Base-by-base conservation (phyloP, 2,113 vertebrate genomes). In the Semicossyphus pulcher region DNA sequence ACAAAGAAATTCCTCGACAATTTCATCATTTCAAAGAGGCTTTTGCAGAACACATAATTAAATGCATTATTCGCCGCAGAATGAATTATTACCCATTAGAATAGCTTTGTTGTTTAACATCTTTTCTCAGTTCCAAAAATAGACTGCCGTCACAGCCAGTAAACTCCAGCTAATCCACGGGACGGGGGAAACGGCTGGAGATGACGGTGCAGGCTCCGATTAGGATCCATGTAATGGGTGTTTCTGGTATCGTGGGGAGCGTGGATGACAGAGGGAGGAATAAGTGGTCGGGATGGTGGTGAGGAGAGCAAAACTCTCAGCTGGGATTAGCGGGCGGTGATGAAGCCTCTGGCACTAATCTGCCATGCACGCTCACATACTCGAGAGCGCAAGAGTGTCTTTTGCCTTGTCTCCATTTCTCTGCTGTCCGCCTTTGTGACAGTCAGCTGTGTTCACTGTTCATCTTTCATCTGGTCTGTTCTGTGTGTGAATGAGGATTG, bases 281-380 rank as follows among this genome's bases (percentile, higher is more conserved):
- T 78, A 81, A 82, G 54, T 66, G 70, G 72, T 72, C 71, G 28
- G 47, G 74, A 58, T 18, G 8, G 69, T 42, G 20, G 65, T 31
- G 36, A 48, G 72, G 52, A 81, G 60, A 73, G 78, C 72, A 39
- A 34, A 83, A 85, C 78, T 82, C 76, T 86, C 82, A 74, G 5
- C 54, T 84, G 69, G 82, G 88, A 92, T 89, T 92, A 91, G 53
- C 37, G 29, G 56, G 49, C 21, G 58, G 73, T 29, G 71, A 83
- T 47, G 88, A 89, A 59, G 84, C 73, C 81, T 68, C 42, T 81
- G 86, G 81, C 86, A 79, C 68, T 91, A 85, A 91, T 92, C 86
- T 89, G 52, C 74, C 66, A 23, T 14, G 32, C 61, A 72, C 74
- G 58, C 80, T 53, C 49, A 47, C 66, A 54, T 32, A n/a, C 58